phyloP scores from a whole-genome alignment of 1,140 invertebrate genomes.

The Neodiprion pinetum region DNA sequence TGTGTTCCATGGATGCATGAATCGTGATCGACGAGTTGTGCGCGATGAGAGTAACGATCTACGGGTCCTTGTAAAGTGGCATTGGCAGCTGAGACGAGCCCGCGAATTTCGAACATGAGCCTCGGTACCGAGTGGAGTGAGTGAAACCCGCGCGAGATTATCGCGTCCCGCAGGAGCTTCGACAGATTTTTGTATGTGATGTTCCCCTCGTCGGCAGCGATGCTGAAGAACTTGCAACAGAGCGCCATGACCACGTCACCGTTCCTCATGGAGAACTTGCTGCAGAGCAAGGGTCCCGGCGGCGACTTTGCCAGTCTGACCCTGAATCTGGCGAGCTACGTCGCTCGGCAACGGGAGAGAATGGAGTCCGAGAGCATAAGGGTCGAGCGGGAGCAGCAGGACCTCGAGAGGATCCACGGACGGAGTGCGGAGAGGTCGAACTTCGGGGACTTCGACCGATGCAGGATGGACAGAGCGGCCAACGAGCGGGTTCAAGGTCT shows the following conservation, averaged over 20 bases:
- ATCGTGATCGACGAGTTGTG: neutral
- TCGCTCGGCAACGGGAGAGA: conserved; percentile 53
- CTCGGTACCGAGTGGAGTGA: neutral
- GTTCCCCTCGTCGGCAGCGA: conserved; percentile 58
- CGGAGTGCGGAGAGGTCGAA: neutral
- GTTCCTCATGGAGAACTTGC: conserved; percentile 65
- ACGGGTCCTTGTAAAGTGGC: neutral
- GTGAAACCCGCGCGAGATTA: neutral
- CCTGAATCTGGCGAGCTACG: conserved; percentile 54
- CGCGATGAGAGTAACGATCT: neutral
- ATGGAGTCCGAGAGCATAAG: conserved; percentile 41
- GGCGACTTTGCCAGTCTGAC: conserved; percentile 55
- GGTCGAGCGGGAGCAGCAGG: conserved; percentile 32
- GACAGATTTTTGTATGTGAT: conserved; percentile 29
- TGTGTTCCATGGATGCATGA: too few species aligned
- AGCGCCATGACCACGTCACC: conserved; percentile 59
- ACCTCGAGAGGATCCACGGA: conserved; percentile 6
- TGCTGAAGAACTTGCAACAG: conserved; percentile 59
- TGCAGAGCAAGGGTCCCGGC: conserved; percentile 57
- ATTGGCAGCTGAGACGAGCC: neutral
- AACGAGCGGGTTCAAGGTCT: neutral
- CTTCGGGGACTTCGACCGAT: neutral
- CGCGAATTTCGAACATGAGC: neutral
- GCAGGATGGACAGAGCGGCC: conserved; percentile 10
- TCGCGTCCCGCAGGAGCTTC: neutral